Conservation (phyloP, 2,797 vertebrate genomes). For the Columba guinea region DNA sequence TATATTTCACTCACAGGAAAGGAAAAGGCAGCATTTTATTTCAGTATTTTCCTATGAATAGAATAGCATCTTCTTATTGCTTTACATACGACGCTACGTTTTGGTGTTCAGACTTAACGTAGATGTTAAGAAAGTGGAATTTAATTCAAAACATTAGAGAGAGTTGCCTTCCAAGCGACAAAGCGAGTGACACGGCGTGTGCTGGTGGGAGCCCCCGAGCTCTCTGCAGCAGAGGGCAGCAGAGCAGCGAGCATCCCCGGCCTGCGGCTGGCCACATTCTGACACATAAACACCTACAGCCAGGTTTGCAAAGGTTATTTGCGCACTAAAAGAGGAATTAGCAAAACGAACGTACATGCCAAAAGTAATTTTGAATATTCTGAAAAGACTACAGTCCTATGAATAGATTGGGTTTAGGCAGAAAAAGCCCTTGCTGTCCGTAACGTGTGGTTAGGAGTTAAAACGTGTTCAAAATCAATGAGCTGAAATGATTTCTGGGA, state of each 20-base stretch:
- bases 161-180: fast-evolving
- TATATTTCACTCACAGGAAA: neutral
- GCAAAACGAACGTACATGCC: constrained; percentile 73
- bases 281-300: constrained; percentile 80
- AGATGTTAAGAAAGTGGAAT: fast-evolving
- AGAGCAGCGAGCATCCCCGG: constrained; percentile 57
- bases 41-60: fast-evolving
- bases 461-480: neutral
- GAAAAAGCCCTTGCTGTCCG: neutral
- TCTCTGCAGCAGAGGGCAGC: constrained; percentile 74
- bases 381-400: neutral
- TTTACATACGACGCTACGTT: fast-evolving
- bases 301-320: constrained; percentile 77
- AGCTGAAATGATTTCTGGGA: neutral
- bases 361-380: constrained; percentile 79
- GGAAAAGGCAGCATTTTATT: neutral
- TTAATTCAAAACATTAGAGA: fast-evolving
- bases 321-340: constrained; percentile 80
- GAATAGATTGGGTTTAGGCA: neutral
- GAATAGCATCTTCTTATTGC: neutral
- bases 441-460: neutral
- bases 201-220: too few species aligned
- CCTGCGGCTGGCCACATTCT: constrained; percentile 52
- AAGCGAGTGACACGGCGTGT: too few species aligned
- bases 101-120: fast-evolving